A percentile compares a stretch with the other conserved stretches of the same genome.
phyloP scores from a whole-genome alignment of 2,797 vertebrate genomes.

The Mus caroli region DNA sequence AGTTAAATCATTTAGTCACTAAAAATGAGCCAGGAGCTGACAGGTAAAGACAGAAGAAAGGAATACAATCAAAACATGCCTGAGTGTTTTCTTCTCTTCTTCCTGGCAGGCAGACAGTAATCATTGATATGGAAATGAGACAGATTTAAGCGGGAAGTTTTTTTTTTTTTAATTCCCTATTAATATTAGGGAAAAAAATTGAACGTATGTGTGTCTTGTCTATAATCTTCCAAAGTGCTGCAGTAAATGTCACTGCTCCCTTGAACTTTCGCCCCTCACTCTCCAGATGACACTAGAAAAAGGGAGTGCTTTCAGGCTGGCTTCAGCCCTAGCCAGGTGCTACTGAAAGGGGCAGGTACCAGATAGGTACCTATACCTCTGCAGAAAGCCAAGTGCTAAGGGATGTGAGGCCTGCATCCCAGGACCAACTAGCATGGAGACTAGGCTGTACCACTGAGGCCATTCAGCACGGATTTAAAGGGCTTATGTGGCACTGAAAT shows the following conservation, averaged over 20 bases:
- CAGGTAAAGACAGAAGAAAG: conserved; percentile 64
- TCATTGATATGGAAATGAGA: conserved; percentile 63
- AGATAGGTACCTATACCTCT: background rate
- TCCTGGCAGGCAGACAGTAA: conserved; percentile 31
- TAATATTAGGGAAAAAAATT: conserved; percentile 5
- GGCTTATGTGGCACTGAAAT: background rate
- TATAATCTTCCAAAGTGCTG: conserved; percentile 57
- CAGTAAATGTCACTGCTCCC: background rate
- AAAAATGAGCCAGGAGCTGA: conserved; percentile 60
- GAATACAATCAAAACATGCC: conserved; percentile 45
- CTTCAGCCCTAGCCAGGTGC: background rate
- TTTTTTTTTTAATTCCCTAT: conserved; percentile 11
- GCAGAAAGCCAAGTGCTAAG: background rate
- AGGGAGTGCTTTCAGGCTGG: background rate
- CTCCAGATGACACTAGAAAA: background rate
- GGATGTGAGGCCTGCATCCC: background rate
- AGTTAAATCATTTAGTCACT: conserved; percentile 73
- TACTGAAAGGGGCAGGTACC: background rate
- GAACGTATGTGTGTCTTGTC: conserved; percentile 2
- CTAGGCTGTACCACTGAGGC: background rate
- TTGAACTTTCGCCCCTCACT: background rate
- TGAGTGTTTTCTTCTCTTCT: conserved; percentile 10
- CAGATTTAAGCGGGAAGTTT: conserved; percentile 26
- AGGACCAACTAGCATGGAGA: background rate
- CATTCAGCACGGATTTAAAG: background rate